Conservation (phyloP, 2,888 invertebrate genomes). For the Panorpa germanica region DNA sequence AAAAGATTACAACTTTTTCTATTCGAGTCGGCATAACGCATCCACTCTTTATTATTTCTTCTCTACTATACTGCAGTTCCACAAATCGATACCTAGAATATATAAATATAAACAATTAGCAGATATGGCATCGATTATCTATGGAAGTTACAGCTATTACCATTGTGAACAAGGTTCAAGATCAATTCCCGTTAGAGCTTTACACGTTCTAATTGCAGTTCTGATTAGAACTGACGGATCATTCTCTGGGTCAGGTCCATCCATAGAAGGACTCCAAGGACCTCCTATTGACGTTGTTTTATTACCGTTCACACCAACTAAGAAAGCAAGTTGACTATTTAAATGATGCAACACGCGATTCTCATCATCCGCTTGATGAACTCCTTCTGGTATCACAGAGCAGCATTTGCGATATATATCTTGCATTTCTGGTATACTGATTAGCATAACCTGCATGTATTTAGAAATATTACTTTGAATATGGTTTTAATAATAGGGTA, state of each 20-base stretch:
- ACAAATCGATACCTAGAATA: slow-evolving; percentile 99
- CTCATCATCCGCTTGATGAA: slow-evolving; percentile 29
- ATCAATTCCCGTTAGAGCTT: slow-evolving; percentile 84
- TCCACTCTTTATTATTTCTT: slow-evolving; percentile 67
- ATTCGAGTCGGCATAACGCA: slow-evolving; percentile 63
- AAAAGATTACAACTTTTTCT: slow-evolving; percentile 95
- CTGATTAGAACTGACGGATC: slow-evolving; percentile 84
- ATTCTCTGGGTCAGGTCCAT: slow-evolving; percentile 75
- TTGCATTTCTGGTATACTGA: slow-evolving; percentile 70
- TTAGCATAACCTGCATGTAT: slow-evolving; percentile 64
- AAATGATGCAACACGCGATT: slow-evolving; percentile 65
- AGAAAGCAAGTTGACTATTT: slow-evolving; percentile 71
- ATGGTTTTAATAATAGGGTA: slow-evolving; percentile 2
- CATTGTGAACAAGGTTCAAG: slow-evolving; percentile 82
- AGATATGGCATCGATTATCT: no score
- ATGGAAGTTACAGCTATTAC: slow-evolving; percentile 39
- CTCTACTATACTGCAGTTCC: slow-evolving; percentile 96
- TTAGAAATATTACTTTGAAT: slow-evolving; percentile 4
- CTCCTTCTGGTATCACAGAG: slow-evolving; percentile 38
- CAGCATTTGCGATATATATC: slow-evolving; percentile 72
- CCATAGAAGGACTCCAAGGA: slow-evolving; percentile 88
- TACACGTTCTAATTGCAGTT: slow-evolving; percentile 86
- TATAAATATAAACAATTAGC: no score
- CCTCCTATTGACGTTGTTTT: slow-evolving; percentile 96
- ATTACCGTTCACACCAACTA: slow-evolving; percentile 82